Percentiles rank a stretch among this genome's conserved stretches.
phyloP scores from a whole-genome alignment of 1,140 invertebrate species.

The Trichoplusia ni region DNA sequence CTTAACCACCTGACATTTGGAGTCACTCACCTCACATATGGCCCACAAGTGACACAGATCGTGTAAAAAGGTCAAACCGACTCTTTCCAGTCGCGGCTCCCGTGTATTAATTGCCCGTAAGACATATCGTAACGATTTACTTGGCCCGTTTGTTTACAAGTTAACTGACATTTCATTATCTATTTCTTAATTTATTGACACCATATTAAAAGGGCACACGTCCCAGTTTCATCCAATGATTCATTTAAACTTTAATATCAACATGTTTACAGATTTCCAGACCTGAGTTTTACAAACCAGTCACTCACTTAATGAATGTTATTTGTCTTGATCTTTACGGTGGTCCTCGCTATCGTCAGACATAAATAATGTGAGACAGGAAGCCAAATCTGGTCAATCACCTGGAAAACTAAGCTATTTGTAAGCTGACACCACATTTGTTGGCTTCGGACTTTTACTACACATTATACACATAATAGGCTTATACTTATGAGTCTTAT shows the following conservation, averaged over 20 bases:
- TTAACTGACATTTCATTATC: conserved; percentile 17
- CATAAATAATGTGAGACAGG: too few species aligned
- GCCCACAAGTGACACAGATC: conserved; percentile 18
- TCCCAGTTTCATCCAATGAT: conserved; percentile 12
- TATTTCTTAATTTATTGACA: conserved; percentile 19
- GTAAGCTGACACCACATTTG: conserved; percentile 24
- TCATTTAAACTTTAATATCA: conserved; percentile 1
- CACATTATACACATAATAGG: conserved; percentile 15
- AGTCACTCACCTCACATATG: conserved; percentile 2
- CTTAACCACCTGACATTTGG: conserved; percentile 30
- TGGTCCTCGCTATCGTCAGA: too few species aligned
- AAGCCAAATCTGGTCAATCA: background rate
- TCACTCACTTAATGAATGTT: background rate
- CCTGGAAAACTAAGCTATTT: conserved; percentile 14
- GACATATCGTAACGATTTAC: background rate
- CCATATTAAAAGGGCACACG: background rate
- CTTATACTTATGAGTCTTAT: conserved; percentile 14
- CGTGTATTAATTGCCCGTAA: conserved; percentile 11
- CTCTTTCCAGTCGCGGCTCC: conserved; percentile 22
- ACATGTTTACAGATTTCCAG: too few species aligned
- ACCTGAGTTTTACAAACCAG: background rate
- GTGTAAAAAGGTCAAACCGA: conserved; percentile 21
- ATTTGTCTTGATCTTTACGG: too few species aligned
- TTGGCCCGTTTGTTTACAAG: background rate
- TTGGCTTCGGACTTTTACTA: conserved; percentile 31